phyloP scores from a whole-genome alignment of 2,888 invertebrate genomes.

The Ectemnius lituratus region DNA sequence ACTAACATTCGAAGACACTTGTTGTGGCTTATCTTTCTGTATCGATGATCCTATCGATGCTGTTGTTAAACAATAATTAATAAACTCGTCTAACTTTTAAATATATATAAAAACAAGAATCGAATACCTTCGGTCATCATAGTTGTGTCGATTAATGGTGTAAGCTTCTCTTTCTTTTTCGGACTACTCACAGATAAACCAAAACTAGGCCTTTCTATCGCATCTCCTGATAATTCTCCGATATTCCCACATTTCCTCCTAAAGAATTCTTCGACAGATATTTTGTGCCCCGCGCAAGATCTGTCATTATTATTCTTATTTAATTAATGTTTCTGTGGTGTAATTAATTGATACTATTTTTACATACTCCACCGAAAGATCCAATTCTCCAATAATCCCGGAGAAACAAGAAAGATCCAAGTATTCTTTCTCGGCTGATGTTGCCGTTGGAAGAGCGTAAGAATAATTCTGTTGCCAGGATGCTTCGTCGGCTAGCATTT shows the following conservation, averaged over 20 bases:
- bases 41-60: constrained; percentile 19
- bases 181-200: constrained; percentile 66
- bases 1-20: constrained; percentile 17
- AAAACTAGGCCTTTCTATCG: constrained; percentile 65
- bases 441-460: constrained; percentile 56
- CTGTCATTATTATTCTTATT: constrained; percentile 46
- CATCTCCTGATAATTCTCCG: constrained; percentile 64
- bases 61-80: constrained; percentile 12
- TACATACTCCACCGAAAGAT: constrained; percentile 69
- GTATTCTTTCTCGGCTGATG: constrained; percentile 60
- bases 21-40: constrained; percentile 28
- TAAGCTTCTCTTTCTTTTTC: constrained; percentile 50
- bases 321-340: background rate
- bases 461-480: constrained; percentile 74
- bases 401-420: constrained; percentile 73
- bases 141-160: constrained; percentile 67
- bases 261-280: constrained; percentile 79
- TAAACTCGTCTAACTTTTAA: no score
- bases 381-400: constrained; percentile 71
- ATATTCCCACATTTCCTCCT: constrained; percentile 76
- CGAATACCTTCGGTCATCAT: constrained; percentile 64
- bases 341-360: background rate
- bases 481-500: constrained; percentile 76
- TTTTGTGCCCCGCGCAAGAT: constrained; percentile 66
- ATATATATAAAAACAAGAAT: no score